Evolutionary conservation across 2,797 vertebrate species (phyloP), one percentile per base, ranked within the genome.

Genomic region (Girardinus metallicus): DNA sequence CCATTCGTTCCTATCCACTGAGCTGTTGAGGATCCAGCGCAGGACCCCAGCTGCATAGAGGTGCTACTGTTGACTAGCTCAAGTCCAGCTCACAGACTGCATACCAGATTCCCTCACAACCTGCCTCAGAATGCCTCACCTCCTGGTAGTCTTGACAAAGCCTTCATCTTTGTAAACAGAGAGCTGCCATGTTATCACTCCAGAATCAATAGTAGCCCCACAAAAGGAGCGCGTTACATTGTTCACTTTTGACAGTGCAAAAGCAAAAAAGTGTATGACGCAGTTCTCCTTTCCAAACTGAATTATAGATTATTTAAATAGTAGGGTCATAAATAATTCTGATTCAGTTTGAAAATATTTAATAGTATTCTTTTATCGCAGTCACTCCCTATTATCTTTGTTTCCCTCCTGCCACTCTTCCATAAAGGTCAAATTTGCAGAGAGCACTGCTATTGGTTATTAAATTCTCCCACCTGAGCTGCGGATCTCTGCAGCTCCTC

Each of bases 81-180:
- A 72, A 78, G 84, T 85, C 74, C 66, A 82, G 89, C 83, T 89
- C 78, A 75, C 83, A 79, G 29, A 29, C 81, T 72, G 80, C 91
- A 94, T 94, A 86, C 90, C 93, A 90, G 80, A 90, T 92, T 91
- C 86, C 78, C 79, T 91, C 88, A 88, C 91, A 92, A 86, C 84
- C 89, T 84, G 80, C 90, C 87, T 93, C 87, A 92, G 91, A 94
- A 95, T 94, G 89, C 92, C 86, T 89, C 91, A 94, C 92, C 93
- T 94, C 92, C 85, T 82, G 88, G 80, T 88, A 85, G 91, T 93
- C 90, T 92, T 93, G 90, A 91, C 93, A 94, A 89, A 89, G 76
- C 83, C 88, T 91, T 89, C 85, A 91, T 92, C 93, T 93, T 72
- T 89, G 91, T 84, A 91, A 95, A 95, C 92, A 95, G 13, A 23